These are phyloP conservation scores for Cotesia vestalis DNA, from an alignment of 1,140 invertebrate species.

Conservation along the genomic window DNA sequence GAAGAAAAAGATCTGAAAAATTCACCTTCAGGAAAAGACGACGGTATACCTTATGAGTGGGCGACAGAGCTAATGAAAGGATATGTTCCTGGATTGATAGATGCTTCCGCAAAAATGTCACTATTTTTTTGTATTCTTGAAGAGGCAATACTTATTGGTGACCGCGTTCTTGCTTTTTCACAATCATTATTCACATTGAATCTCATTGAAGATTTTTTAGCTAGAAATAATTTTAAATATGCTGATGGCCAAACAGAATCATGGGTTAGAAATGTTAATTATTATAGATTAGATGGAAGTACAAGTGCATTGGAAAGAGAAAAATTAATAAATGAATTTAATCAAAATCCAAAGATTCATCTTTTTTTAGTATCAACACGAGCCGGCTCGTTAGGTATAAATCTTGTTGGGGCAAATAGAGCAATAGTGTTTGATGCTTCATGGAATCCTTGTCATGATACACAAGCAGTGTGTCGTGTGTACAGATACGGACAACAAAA, in stretches of 20 bases:
- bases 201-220: constrained; percentile 95
- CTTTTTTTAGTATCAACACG: constrained; percentile 97
- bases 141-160: constrained; percentile 85
- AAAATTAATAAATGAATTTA: constrained; percentile 97
- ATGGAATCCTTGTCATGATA: constrained; percentile 99
- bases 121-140: constrained; percentile 93
- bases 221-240: constrained; percentile 78
- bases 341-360: constrained; percentile 87
- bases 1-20: constrained; percentile 65
- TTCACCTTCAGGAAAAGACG: constrained; percentile 70
- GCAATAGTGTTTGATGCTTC: constrained; percentile 98
- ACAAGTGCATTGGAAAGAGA: constrained; percentile 94
- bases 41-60: constrained; percentile 87
- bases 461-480: constrained; percentile 97
- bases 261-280: constrained; percentile 89
- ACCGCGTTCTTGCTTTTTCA: constrained; percentile 95
- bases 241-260: constrained; percentile 70
- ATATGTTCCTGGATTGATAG: constrained; percentile 88
- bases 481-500: constrained; percentile 96
- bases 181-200: constrained; percentile 96
- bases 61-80: constrained; percentile 86
- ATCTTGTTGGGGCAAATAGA: constrained; percentile 95
- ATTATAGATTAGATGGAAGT: constrained; percentile 95
- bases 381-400: constrained; percentile 97
- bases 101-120: constrained; percentile 95